Conservation (phyloP, 2,797 vertebrate species). For the Cossypha caffra region DNA sequence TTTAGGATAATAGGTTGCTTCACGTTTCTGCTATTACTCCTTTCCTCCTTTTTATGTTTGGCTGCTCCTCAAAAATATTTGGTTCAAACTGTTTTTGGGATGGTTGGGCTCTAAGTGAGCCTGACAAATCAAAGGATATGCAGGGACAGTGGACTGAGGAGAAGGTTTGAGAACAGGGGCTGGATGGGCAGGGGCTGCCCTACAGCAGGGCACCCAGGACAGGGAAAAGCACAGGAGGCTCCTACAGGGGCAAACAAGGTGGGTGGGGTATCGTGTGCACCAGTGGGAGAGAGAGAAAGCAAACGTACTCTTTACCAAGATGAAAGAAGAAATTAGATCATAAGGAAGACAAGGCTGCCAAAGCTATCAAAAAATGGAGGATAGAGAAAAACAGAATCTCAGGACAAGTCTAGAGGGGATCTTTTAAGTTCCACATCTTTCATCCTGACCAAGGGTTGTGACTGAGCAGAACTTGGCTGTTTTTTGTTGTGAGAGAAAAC, state of each 20-base stretch:
- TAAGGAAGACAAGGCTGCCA: neutral
- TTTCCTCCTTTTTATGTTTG: neutral
- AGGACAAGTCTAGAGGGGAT: neutral
- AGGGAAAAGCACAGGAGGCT: neutral
- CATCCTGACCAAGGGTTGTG: neutral
- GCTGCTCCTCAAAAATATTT: neutral
- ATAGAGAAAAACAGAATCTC: neutral
- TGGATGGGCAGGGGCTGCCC: neutral
- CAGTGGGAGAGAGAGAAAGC: neutral
- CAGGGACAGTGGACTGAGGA: neutral
- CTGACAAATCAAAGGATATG: neutral
- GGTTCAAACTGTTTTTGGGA: neutral
- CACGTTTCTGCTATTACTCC: neutral
- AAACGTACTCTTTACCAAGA: neutral
- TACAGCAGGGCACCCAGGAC: neutral
- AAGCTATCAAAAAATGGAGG: neutral
- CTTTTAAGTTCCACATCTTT: neutral
- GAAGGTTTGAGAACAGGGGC: neutral
- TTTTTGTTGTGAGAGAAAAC: neutral
- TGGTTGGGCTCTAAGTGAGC: neutral
- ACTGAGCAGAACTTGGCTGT: neutral
- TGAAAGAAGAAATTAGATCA: neutral
- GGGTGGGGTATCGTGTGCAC: accelerated
- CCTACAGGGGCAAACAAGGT: neutral
- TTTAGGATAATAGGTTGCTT: neutral